Evolutionary conservation across 2,888 invertebrate species (phyloP).

Genomic region (Chaetoderma sp.): DNA sequence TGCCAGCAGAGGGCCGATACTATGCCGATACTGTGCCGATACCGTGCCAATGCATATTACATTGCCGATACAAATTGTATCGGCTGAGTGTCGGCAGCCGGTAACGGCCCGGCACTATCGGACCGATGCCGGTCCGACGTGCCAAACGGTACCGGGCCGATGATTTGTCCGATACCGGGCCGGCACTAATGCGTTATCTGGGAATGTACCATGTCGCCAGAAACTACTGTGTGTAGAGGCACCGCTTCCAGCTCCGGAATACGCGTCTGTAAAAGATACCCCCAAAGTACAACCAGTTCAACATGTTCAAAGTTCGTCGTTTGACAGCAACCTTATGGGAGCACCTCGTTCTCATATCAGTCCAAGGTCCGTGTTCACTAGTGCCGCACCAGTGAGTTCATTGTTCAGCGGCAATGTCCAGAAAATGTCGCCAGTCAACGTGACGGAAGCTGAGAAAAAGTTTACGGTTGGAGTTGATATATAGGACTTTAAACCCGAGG

Average conservation of each 20-base stretch:
- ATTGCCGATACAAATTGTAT: conserved; percentile 66
- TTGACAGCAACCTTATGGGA: conserved; percentile 23
- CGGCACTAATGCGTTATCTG: too few species aligned
- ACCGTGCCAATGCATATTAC: too few species aligned
- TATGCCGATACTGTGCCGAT: too few species aligned
- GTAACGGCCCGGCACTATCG: too few species aligned
- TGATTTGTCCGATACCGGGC: too few species aligned
- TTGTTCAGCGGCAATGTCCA: conserved; percentile 34
- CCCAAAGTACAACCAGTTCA: background rate
- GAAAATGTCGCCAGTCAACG: conserved; percentile 58
- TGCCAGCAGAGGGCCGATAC: too few species aligned
- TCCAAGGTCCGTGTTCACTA: too few species aligned
- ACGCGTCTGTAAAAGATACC: conserved; percentile 3
- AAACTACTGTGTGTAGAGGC: conserved; percentile 58
- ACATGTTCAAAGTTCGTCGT: conserved; percentile 30
- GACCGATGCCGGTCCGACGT: too few species aligned
- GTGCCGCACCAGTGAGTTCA: conserved; percentile 11
- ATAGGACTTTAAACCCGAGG: conserved; percentile 66
- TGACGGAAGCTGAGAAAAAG: conserved; percentile 54
- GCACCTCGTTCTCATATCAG: conserved; percentile 27
- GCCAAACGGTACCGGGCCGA: too few species aligned
- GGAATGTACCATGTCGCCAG: conserved; percentile 60
- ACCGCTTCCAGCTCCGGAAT: conserved; percentile 28
- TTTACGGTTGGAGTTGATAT: conserved; percentile 63
- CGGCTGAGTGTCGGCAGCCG: too few species aligned